phyloP scores from a whole-genome alignment of 2,113 vertebrate genomes.

The Misgurnus mizolepis region DNA sequence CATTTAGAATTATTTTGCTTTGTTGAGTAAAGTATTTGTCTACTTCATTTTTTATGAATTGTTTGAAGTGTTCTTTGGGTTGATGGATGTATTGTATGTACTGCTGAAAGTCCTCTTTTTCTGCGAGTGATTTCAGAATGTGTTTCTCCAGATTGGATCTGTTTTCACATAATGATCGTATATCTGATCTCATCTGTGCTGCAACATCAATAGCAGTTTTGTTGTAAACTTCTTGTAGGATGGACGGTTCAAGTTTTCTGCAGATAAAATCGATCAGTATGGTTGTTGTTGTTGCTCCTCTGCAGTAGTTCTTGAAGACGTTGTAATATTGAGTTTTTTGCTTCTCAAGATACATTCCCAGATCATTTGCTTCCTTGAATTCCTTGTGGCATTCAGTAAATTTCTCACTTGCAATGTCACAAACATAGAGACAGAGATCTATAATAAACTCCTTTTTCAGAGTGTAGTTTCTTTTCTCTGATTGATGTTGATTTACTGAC shows the following conservation, averaged over 20 bases:
- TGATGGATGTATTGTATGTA: slow-evolving; percentile 64
- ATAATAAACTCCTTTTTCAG: slow-evolving; percentile 53
- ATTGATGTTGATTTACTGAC: neutral
- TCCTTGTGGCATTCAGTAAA: slow-evolving; percentile 20
- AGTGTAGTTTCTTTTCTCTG: neutral
- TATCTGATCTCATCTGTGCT: slow-evolving; percentile 59
- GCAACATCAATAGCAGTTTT: slow-evolving; percentile 62
- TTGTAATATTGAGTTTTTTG: slow-evolving; percentile 38
- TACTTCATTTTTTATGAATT: slow-evolving; percentile 56
- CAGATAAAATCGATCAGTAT: slow-evolving; percentile 70
- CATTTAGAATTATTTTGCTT: neutral
- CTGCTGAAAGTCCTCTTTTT: slow-evolving; percentile 69
- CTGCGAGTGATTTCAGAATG: slow-evolving; percentile 71
- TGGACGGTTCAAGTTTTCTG: slow-evolving; percentile 65
- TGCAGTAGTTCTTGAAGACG: slow-evolving; percentile 35
- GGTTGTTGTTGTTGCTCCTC: slow-evolving; percentile 60
- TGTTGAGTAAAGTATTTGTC: slow-evolving; percentile 10
- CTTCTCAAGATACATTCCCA: slow-evolving; percentile 15
- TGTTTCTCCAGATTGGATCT: slow-evolving; percentile 71
- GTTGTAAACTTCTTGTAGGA: slow-evolving; percentile 33
- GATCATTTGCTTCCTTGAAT: slow-evolving; percentile 44
- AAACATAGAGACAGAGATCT: slow-evolving; percentile 39
- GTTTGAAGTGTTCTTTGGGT: slow-evolving; percentile 47
- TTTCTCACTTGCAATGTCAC: neutral
- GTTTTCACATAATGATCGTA: slow-evolving; percentile 67